Conservation (phyloP, 2,888 invertebrate species). For the Drosophila neotestacea region DNA sequence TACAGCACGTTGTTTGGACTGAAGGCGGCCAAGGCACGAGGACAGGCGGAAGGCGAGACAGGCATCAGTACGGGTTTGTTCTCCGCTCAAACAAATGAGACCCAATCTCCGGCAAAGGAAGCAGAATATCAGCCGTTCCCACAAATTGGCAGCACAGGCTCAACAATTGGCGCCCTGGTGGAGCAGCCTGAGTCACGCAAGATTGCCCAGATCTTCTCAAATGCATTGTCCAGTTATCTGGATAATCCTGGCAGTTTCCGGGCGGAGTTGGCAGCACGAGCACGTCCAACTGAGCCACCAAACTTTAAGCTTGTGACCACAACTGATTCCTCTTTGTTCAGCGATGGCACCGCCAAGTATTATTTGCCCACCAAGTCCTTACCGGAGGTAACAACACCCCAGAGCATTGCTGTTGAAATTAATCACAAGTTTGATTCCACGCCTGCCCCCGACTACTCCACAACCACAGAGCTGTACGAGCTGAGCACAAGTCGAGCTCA, state of each 20-base stretch:
- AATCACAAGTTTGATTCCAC: conserved; percentile 81
- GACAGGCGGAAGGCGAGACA: conserved; percentile 84
- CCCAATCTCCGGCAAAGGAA: conserved; percentile 30
- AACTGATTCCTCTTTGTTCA: conserved; percentile 72
- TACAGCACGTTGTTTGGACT: conserved; percentile 83
- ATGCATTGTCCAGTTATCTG: conserved; percentile 92
- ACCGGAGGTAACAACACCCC: conserved; percentile 86
- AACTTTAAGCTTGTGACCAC: conserved; percentile 67
- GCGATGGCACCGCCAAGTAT: conserved; percentile 79
- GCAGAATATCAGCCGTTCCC: conserved; percentile 66
- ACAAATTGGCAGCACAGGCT: conserved; percentile 87
- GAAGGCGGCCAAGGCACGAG: conserved; percentile 53
- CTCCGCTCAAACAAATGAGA: conserved; percentile 47
- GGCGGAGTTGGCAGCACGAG: conserved; percentile 89
- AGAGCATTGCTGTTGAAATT: conserved; percentile 87
- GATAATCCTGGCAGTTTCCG: conserved; percentile 93
- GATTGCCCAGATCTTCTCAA: conserved; percentile 93
- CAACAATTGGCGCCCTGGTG: conserved; percentile 86
- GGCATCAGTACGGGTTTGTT: conserved; percentile 83
- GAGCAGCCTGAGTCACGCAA: conserved; percentile 89
- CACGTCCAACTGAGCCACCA: conserved; percentile 92
- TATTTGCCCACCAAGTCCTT: conserved; percentile 80
- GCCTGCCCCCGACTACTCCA: conserved; percentile 62
- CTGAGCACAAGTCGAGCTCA: conserved; percentile 86
- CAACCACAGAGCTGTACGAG: conserved; percentile 83